Percentiles rank a stretch among this genome's conserved stretches.
Conservation (phyloP, 2,113 vertebrate species). For the Chaenocephalus aceratus region DNA sequence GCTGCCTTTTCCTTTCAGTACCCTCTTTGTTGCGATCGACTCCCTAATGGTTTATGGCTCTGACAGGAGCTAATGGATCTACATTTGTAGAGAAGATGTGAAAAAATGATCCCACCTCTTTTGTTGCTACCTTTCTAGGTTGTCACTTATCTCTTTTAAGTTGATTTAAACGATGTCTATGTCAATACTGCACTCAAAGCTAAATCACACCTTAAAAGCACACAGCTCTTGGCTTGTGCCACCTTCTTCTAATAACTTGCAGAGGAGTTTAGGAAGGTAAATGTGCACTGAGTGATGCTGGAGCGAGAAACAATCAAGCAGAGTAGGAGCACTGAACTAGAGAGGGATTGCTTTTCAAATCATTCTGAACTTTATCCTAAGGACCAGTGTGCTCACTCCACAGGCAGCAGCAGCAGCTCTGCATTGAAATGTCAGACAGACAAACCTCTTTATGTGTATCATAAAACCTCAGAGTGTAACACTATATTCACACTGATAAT, state of each 20-base stretch:
- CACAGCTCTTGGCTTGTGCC: slow-evolving; percentile 32
- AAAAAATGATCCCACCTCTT: slow-evolving; percentile 33
- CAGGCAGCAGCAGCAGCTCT: not conserved
- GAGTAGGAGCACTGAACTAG: slow-evolving; percentile 7
- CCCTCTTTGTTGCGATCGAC: slow-evolving; percentile 31
- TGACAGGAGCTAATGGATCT: slow-evolving; percentile 49
- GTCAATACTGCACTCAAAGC: slow-evolving; percentile 31
- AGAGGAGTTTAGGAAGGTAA: slow-evolving; percentile 33
- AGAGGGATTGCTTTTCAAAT: slow-evolving; percentile 55
- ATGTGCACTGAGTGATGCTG: slow-evolving; percentile 33
- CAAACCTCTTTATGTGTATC: not conserved
- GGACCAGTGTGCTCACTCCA: slow-evolving; percentile 6
- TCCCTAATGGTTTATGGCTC: slow-evolving; percentile 53
- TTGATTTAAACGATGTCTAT: slow-evolving; percentile 55
- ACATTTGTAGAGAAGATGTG: slow-evolving; percentile 27
- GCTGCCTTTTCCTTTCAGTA: slow-evolving; percentile 20
- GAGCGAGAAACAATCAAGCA: slow-evolving; percentile 34
- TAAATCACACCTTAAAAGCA: slow-evolving; percentile 30
- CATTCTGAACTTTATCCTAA: slow-evolving; percentile 13
- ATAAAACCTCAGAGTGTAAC: not conserved
- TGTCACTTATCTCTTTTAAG: slow-evolving; percentile 45
- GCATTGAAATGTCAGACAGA: slow-evolving; percentile 16
- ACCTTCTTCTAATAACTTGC: slow-evolving; percentile 40
- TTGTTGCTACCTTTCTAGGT: slow-evolving; percentile 30
- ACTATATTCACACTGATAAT: not conserved